Evolutionary conservation across 2,797 vertebrate species (phyloP), one percentile per base, ranked within the genome.

Genomic region (Mionectes olivaceus): DNA sequence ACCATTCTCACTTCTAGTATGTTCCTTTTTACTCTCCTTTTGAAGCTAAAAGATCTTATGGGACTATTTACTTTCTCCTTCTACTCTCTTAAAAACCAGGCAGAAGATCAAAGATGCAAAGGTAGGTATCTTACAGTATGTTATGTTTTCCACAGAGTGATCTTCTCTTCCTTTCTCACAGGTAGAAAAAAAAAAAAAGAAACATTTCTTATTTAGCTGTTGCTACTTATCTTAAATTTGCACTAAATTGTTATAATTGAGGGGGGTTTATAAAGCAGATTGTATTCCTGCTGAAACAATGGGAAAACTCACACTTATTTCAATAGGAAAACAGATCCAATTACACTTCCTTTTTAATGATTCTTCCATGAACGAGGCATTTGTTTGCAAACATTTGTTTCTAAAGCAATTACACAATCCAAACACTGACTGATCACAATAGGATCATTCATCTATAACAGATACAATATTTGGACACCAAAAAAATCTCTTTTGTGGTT

Each of bases 41-140:
- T 88, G 90, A 74, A 94, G 73, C 64, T 78, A 91, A 59, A n/a
- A 71, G 70, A 88, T 89, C 84, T 94, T 57, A 78, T 89, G 75
- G 41, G 53, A 79, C 32, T 69, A 68, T 84, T 67, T 87, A 19
- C 32, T 89, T 84, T 82, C 65, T 55, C 63, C 39, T 77, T 83
- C 50, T 30, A 43, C 46, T 50, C 56, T 65, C 46, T 83, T 80
- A 86, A 86, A 94, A 91, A 79, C 55, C 86, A 88, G 56, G 73
- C 15, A 93, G 84, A 76, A 79, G 70, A 95, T 92, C 79, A 94
- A 78, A 83, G 83, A 91, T 64, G 68, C 44, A 83, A 85, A 94
- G 27, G 18, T 49, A 82, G 65, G 10, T 88, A 68, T 35, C 55
- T 74, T 60, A 77, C 23, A 69, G 37, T 28, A 59, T 3, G 1